A percentile compares a stretch with the other conserved stretches of the same genome.
Conservation (phyloP, 1,140 invertebrate genomes). For the Geopemphigus sp. region DNA sequence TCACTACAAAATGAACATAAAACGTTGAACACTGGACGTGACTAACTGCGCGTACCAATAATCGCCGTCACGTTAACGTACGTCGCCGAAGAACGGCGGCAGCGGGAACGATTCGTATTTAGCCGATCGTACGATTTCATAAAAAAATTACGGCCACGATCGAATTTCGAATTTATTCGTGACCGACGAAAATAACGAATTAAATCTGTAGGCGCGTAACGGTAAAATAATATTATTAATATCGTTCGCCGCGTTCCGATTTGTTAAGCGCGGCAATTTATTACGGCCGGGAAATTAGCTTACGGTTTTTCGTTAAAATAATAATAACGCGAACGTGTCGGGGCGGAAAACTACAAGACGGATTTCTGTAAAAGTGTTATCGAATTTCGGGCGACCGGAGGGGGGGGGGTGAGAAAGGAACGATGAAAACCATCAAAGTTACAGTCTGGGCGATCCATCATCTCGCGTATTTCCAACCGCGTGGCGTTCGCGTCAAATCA, state of each 20-base stretch:
- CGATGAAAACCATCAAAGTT: conserved; percentile 7
- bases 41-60: no score
- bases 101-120: no score
- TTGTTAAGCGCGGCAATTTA: background rate
- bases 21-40: no score
- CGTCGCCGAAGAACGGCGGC: no score
- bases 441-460: background rate
- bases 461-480: background rate
- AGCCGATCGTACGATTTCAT: no score
- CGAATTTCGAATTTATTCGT: no score
- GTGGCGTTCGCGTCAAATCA: conserved; percentile 8
- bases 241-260: background rate
- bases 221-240: background rate
- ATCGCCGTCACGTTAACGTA: no score
- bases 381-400: background rate
- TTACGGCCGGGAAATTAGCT: background rate
- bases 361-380: conserved; percentile 9
- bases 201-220: no score
- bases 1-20: no score
- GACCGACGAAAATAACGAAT: no score
- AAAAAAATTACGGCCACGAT: no score
- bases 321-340: background rate
- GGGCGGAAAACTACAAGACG: background rate
- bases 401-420: background rate
- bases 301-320: background rate